Base-by-base conservation (phyloP, 1,140 invertebrate species). In the Tribolium castaneum region DNA sequence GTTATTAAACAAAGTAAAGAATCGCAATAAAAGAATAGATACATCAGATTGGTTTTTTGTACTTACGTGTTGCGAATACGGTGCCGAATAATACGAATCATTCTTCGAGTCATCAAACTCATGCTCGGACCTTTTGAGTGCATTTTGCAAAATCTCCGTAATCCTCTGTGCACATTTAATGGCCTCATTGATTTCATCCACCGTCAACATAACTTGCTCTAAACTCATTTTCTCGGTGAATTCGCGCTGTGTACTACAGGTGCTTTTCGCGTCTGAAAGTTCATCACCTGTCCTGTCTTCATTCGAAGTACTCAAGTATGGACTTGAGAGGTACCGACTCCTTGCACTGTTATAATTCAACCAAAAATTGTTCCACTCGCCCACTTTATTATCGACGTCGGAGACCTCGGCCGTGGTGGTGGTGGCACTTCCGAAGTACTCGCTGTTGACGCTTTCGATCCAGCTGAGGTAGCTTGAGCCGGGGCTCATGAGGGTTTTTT, bases 361-460 rank as follows among this genome's bases (percentile, higher is more conserved):
- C 86, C 86, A 87, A 77, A 87, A 87, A 77, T 86, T 87, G 72
- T 86, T 86, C 86, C 86, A 87, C 78, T 87, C 86, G 1, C 86
- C 86, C 22, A 84, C 84, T 82, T 86, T 85, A 56, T 81, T 84
- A 16, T 86, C 84, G 9, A 82, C 79, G 59, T 86, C 84, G 6
- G 78, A 72, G 10, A 77, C 45, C 7, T 82, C 75, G 3, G 62
- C 62, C 22, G 70, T 76, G 12, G 76, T 19, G 16, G 16, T 19
- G 16, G 16, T 34, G 25, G 72, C 76, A 25, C 72, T 81, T 4
- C 78, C 81, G 51, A 82, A 83, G 79, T 83, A 82, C 75, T 84
- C 83, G 56, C 82, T 84, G 39, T 84, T 85, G 0, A 85, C 83
- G 78, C 82, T 86, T 80, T 87, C 85, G 10, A 87, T 85, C 85